Percentiles rank a stretch among this genome's conserved stretches.
These are phyloP conservation scores for Exaiptasia diaphana DNA, from an alignment of 64 coral and sea anemone genomes.

Conservation along the genomic window DNA sequence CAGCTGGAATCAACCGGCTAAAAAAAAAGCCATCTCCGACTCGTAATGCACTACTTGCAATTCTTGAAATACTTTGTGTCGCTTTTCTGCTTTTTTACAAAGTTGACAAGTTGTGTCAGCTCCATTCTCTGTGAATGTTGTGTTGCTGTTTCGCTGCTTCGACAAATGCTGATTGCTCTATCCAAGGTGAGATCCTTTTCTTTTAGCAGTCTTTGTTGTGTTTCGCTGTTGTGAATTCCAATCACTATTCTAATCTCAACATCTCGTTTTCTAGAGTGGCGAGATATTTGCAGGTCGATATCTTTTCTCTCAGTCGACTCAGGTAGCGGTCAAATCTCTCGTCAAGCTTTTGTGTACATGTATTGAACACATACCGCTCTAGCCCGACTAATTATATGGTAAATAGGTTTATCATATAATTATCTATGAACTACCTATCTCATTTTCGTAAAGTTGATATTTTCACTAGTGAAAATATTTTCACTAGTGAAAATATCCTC, in stretches of 20 bases:
- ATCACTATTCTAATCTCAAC: too few relatives aligned
- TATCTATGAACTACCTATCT: too few relatives aligned
- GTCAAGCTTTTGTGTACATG: neutral
- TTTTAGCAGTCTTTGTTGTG: neutral
- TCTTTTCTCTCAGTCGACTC: constrained; percentile 11
- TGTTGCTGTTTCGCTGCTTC: constrained; percentile 35
- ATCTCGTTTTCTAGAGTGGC: constrained; percentile 42
- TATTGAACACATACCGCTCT: constrained; percentile 5
- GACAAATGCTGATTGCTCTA: constrained; percentile 48
- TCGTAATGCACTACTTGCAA: constrained; percentile 49
- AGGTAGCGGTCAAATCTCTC: constrained; percentile 34
- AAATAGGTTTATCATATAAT: too few relatives aligned
- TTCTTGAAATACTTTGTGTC: neutral
- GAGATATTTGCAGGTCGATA: constrained; percentile 37
- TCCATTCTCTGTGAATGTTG: constrained; percentile 23
- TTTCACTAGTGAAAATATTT: too few relatives aligned
- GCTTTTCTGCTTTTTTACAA: neutral
- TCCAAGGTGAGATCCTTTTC: constrained; percentile 15
- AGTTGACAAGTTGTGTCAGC: neutral
- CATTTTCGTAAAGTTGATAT: too few relatives aligned
- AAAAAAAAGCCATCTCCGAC: too few relatives aligned
- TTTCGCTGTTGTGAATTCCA: constrained; percentile 5
- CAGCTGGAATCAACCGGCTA: too few relatives aligned
- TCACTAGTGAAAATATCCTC: too few relatives aligned
- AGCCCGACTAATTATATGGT: too few relatives aligned